These are phyloP conservation scores for Pollenia labialis DNA, from an alignment of 2,888 invertebrate genomes.

Conservation along the genomic window DNA sequence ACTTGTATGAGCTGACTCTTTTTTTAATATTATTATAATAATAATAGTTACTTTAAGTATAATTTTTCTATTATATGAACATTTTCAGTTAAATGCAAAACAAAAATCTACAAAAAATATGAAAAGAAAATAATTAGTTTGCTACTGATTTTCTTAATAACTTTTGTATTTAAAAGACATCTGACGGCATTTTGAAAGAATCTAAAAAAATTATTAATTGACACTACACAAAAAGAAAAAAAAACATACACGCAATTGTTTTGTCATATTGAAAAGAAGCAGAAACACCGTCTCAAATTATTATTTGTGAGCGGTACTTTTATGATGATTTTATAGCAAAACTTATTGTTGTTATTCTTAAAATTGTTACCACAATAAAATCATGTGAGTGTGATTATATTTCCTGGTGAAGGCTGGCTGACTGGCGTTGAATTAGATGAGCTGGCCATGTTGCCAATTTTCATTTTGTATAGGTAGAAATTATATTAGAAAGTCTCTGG, in stretches of 20 bases:
- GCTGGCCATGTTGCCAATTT: neutral
- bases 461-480: no score
- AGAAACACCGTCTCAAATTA: neutral
- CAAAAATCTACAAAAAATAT: no score
- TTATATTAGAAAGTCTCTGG: no score
- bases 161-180: neutral
- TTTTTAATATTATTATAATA: neutral
- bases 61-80: conserved; percentile 1
- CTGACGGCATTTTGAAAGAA: neutral
- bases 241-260: neutral
- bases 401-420: neutral
- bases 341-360: no score
- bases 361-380: neutral
- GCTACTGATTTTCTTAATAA: neutral
- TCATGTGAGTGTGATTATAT: neutral
- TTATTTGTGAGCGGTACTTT: conserved; percentile 8
- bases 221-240: neutral
- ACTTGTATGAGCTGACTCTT: no score
- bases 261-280: neutral
- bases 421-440: neutral
- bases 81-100: neutral
- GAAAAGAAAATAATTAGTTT: neutral
- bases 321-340: neutral
- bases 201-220: neutral
- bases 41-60: neutral